A percentile compares a stretch with the other conserved stretches of the same genome.
These are phyloP conservation scores for Anoplopoma fimbria DNA, from an alignment of 2,113 vertebrate genomes.

Conservation along the genomic window DNA sequence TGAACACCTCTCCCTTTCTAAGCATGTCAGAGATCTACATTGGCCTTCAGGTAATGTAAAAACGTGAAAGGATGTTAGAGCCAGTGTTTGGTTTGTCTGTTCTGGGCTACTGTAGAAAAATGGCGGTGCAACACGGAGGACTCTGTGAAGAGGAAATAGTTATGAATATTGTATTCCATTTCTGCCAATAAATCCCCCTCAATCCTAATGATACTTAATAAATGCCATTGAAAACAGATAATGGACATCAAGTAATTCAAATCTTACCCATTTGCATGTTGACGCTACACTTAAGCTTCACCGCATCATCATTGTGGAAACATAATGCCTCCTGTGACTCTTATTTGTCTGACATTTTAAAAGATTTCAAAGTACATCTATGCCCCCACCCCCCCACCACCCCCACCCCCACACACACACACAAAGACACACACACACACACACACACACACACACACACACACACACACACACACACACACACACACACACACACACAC, in stretches of 20 bases:
- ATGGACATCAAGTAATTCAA: background rate
- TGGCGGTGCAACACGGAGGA: background rate
- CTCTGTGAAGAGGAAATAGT: no score
- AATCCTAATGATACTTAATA: background rate
- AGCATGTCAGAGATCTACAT: background rate
- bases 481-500: background rate
- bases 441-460: constrained; percentile 3
- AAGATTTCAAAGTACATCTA: constrained; percentile 74
- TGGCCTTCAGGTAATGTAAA: background rate
- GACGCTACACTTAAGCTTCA: constrained; percentile 54
- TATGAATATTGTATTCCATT: background rate
- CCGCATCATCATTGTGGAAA: constrained; percentile 65
- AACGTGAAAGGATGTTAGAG: background rate
- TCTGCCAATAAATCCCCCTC: background rate
- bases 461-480: background rate
- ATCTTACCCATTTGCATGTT: constrained; percentile 63
- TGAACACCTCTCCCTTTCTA: background rate
- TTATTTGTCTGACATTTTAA: constrained; percentile 80
- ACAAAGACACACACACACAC: constrained; percentile 16
- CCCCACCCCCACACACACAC: constrained; percentile 13
- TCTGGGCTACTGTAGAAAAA: background rate
- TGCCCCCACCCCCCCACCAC: constrained; percentile 37
- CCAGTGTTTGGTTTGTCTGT: background rate
- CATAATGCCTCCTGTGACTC: constrained; percentile 72
- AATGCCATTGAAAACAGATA: background rate